A percentile compares a stretch with the other conserved stretches of the same genome.
These are phyloP conservation scores for Isichthys henryi DNA, from an alignment of 2,113 vertebrate species.

Conservation along the genomic window DNA sequence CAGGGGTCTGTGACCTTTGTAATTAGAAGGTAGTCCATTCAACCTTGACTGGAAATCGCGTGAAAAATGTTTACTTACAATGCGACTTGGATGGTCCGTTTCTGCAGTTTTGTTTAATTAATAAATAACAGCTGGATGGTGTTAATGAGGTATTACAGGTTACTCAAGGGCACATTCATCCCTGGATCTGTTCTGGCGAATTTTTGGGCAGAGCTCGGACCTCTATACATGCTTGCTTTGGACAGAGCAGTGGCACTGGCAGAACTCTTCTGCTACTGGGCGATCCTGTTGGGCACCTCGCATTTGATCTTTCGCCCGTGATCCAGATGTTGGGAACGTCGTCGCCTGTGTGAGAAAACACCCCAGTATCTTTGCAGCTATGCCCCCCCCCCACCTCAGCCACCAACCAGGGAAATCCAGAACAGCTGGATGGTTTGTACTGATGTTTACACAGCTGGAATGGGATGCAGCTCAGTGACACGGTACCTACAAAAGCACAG, in stretches of 20 bases:
- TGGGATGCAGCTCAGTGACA: neutral
- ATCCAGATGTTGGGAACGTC: neutral
- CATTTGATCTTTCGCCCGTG: neutral
- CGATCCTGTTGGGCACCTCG: neutral
- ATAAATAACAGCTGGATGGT: neutral
- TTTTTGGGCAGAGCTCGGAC: neutral
- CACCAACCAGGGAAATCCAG: neutral
- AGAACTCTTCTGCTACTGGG: neutral
- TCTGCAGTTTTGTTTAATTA: neutral
- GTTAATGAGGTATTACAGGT: neutral
- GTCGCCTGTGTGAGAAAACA: neutral
- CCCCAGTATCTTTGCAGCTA: neutral
- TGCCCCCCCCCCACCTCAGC: neutral
- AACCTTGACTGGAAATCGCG: neutral
- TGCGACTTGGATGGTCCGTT: neutral
- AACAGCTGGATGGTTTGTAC: neutral
- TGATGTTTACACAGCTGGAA: slow-evolving; percentile 5
- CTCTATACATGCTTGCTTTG: neutral
- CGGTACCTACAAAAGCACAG: neutral
- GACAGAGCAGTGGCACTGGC: neutral
- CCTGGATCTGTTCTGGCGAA: neutral
- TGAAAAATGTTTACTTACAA: neutral
- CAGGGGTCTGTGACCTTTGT: neutral
- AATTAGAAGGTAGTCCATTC: neutral
- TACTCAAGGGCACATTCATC: neutral